phyloP scores from a whole-genome alignment of 2,797 vertebrate genomes.

The Sebastes paucispinis region DNA sequence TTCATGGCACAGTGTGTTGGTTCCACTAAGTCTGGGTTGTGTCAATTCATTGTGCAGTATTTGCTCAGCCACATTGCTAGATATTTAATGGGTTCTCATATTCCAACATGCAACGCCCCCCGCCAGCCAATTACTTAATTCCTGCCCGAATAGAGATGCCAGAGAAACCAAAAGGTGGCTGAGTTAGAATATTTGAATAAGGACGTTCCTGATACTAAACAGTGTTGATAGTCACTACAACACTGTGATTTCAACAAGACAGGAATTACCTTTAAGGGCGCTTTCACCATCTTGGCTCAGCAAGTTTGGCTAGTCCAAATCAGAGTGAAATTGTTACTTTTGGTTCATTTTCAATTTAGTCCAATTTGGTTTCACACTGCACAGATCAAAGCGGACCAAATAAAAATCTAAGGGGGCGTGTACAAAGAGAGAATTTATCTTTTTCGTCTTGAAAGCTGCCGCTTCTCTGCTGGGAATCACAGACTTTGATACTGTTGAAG shows the following conservation, averaged over 20 bases:
- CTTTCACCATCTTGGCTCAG: too few relatives aligned
- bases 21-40: conserved; percentile 23
- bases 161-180: not conserved
- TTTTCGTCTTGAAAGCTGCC: too few relatives aligned
- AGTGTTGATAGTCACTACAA: not conserved
- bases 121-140: conserved; percentile 12
- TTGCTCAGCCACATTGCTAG: conserved; percentile 8
- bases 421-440: too few relatives aligned
- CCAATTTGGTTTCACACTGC: too few relatives aligned
- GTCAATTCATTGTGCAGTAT: conserved; percentile 9
- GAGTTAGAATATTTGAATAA: not conserved
- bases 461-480: too few relatives aligned
- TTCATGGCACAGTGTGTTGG: conserved; percentile 15
- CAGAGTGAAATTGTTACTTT: too few relatives aligned
- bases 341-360: too few relatives aligned
- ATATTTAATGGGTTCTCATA: conserved; percentile 28
- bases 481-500: too few relatives aligned
- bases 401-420: too few relatives aligned
- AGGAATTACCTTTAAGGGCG: too few relatives aligned
- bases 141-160: not conserved
- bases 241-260: not conserved
- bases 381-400: too few relatives aligned
- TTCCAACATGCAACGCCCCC: not conserved
- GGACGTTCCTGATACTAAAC: not conserved
- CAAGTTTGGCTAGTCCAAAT: too few relatives aligned